Conservation (phyloP, 2,888 invertebrate genomes). For the Onchidella celtica region DNA sequence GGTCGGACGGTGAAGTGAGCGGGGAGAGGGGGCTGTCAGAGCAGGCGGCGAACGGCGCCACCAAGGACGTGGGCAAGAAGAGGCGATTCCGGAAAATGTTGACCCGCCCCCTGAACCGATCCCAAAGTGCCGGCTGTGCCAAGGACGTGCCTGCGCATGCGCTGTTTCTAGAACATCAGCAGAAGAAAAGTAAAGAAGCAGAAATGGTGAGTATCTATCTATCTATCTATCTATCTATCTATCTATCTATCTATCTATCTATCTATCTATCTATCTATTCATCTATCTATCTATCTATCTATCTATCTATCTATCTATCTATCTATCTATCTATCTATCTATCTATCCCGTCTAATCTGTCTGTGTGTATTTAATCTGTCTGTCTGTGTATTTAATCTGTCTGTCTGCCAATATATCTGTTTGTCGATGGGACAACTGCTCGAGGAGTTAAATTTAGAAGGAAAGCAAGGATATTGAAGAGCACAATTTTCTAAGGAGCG, state of each 20-base stretch:
- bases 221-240: not conserved
- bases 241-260: not conserved
- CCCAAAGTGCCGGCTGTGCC: conserved; percentile 82
- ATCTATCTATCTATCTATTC: not conserved
- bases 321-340: not conserved
- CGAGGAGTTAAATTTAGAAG: too few species aligned
- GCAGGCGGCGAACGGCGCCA: conserved; percentile 2
- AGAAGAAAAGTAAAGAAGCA: conserved; percentile 46
- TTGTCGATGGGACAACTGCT: too few species aligned
- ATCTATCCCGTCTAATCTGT: not conserved
- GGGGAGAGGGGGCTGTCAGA: conserved; percentile 54
- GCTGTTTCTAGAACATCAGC: conserved; percentile 70
- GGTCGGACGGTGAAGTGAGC: conserved; percentile 42
- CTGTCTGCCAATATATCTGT: not conserved
- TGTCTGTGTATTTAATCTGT: not conserved
- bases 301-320: not conserved
- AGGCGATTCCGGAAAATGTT: conserved; percentile 68
- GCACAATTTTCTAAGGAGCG: too few species aligned
- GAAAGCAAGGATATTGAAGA: too few species aligned
- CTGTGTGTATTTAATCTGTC: too few species aligned
- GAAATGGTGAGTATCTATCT: conserved; percentile 49
- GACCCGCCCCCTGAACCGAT: conserved; percentile 67
- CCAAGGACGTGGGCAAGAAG: conserved; percentile 52
- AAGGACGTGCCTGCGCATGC: conserved; percentile 79
- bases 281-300: not conserved